A percentile compares a stretch with the other conserved stretches of the same genome.
Evolutionary conservation across 2,113 vertebrate genomes (phyloP).

Genomic region (Elephantulus edwardii): DNA sequence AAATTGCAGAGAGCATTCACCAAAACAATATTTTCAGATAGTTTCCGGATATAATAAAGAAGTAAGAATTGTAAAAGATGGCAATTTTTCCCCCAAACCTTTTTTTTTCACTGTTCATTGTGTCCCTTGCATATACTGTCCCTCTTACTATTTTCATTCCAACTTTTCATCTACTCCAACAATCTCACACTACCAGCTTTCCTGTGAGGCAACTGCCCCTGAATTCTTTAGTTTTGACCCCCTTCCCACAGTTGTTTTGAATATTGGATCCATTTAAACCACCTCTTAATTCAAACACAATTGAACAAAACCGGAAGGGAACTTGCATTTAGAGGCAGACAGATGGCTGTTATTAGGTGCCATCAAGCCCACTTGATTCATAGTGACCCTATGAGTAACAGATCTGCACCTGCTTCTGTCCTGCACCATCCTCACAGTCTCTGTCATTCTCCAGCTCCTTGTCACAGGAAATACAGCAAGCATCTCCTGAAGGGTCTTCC

Average conservation of each 20-base stretch:
- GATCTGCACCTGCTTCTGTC: no score
- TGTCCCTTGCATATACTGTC: not conserved
- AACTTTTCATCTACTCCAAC: not conserved
- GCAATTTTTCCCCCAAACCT: not conserved
- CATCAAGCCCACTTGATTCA: no score
- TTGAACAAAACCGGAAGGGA: not conserved
- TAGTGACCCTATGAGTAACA: no score
- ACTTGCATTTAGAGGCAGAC: not conserved
- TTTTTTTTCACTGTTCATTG: no score
- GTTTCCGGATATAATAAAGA: not conserved
- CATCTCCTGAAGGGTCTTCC: no score
- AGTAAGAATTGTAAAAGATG: not conserved
- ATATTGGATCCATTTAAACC: no score
- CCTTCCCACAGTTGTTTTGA: not conserved
- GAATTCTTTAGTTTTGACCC: not conserved
- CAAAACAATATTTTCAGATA: not conserved
- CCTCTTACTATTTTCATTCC: not conserved
- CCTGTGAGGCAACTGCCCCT: not conserved
- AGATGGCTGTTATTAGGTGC: no score
- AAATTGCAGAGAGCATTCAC: conserved; percentile 16
- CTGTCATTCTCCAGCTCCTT: no score
- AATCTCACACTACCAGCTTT: not conserved
- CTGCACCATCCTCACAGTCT: no score
- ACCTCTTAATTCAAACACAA: not conserved
- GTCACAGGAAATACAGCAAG: no score